These are phyloP conservation scores for Melanocharis versteri DNA, from an alignment of 2,113 vertebrate genomes.

Conservation along the genomic window DNA sequence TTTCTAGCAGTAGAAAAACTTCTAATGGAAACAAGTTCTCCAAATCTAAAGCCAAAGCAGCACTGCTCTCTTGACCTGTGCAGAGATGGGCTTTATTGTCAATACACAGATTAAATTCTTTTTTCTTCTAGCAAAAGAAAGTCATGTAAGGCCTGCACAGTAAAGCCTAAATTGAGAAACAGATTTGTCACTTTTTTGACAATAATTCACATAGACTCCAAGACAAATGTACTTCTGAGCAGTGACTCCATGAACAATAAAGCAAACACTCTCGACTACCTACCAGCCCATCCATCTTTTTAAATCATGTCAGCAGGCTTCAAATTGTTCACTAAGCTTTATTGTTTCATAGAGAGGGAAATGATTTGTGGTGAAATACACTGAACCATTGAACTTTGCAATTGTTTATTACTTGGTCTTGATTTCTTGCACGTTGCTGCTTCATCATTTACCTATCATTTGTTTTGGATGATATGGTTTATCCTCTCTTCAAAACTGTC, in stretches of 20 bases:
- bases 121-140: neutral
- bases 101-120: neutral
- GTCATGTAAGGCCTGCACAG: neutral
- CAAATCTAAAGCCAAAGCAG: neutral
- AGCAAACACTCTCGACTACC: neutral
- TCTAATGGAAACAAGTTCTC: neutral
- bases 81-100: neutral
- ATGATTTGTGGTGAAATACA: conserved; percentile 12
- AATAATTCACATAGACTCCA: conserved; percentile 20
- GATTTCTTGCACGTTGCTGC: neutral
- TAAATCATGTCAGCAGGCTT: conserved; percentile 42
- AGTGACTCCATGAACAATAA: neutral
- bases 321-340: conserved; percentile 3
- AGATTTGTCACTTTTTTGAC: conserved; percentile 49
- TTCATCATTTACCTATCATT: conserved; percentile 14
- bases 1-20: neutral
- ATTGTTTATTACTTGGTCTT: conserved; percentile 28
- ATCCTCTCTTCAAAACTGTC: neutral
- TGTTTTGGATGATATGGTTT: neutral
- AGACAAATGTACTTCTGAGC: conserved; percentile 44
- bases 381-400: conserved; percentile 17
- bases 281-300: conserved; percentile 44
- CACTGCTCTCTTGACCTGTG: neutral
- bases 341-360: conserved; percentile 9
- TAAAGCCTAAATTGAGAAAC: neutral